Conservation (phyloP, 2,888 invertebrate species). For the Arctia plantaginis region DNA sequence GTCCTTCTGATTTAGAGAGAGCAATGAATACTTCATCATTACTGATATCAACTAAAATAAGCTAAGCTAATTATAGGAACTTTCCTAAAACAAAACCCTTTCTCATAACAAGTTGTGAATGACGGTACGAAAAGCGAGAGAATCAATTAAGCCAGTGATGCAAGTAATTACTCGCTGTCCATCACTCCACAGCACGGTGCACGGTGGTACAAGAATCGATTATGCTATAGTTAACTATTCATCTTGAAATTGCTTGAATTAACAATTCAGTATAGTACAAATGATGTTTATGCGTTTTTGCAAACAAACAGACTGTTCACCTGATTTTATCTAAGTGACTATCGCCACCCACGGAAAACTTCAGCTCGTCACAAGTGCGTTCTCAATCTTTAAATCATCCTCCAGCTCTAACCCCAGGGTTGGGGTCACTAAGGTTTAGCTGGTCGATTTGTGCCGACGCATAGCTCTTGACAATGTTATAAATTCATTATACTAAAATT, state of each 20-base stretch:
- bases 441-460: no score
- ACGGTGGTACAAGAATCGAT: conserved; percentile 17
- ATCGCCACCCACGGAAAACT: no score
- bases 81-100: not conserved
- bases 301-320: not conserved
- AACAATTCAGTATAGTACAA: conserved; percentile 2
- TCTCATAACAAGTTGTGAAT: conserved; percentile 22
- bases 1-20: no score
- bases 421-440: no score
- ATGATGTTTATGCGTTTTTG: not conserved
- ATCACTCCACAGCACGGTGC: conserved; percentile 27
- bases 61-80: conserved; percentile 4
- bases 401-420: no score
- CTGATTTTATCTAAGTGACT: no score
- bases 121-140: conserved; percentile 27
- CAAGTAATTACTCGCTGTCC: conserved; percentile 49
- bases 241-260: conserved; percentile 10
- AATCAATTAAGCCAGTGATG: conserved; percentile 46
- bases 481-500: no score
- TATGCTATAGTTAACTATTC: conserved; percentile 15
- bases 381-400: no score
- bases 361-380: no score
- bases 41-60: not conserved
- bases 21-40: not conserved
- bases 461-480: no score